These are phyloP conservation scores for Daubentonia madagascariensis DNA, from an alignment of 2,113 vertebrate genomes.

Conservation along the genomic window DNA sequence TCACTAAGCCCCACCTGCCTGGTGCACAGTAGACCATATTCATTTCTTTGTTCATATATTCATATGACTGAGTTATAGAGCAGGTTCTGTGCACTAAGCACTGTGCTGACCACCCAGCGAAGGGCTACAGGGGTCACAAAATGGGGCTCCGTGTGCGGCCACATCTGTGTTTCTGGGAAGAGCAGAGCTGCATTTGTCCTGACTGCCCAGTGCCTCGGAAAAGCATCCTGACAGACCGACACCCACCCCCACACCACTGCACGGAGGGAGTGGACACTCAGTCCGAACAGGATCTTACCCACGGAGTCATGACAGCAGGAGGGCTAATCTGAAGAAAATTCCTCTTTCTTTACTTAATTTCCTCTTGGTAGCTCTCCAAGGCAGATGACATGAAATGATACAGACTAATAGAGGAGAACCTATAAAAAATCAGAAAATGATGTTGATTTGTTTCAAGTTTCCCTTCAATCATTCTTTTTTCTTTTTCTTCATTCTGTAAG, in stretches of 20 bases:
- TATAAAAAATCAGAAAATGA: background rate
- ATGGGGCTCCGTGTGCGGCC: background rate
- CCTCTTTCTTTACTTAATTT: no score
- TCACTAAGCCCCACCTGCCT: no score
- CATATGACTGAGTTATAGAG: background rate
- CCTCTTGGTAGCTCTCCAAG: background rate
- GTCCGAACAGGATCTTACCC: background rate
- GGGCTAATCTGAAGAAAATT: background rate
- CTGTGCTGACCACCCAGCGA: background rate
- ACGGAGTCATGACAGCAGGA: fast-evolving
- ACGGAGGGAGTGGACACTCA: no score
- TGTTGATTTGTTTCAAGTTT: background rate
- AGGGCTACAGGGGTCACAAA: background rate
- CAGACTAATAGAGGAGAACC: background rate
- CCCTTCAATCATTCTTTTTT: background rate
- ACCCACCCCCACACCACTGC: background rate
- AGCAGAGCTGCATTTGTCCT: background rate
- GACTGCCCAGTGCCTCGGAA: background rate
- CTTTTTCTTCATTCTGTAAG: background rate
- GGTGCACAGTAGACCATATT: background rate
- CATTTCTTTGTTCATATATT: no score
- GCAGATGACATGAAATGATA: background rate
- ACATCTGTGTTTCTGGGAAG: background rate
- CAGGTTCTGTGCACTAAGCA: no score
- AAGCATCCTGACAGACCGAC: background rate